Evolutionary conservation across 2,888 invertebrate genomes (phyloP).

Genomic region (Agonopterix subpropinquella): DNA sequence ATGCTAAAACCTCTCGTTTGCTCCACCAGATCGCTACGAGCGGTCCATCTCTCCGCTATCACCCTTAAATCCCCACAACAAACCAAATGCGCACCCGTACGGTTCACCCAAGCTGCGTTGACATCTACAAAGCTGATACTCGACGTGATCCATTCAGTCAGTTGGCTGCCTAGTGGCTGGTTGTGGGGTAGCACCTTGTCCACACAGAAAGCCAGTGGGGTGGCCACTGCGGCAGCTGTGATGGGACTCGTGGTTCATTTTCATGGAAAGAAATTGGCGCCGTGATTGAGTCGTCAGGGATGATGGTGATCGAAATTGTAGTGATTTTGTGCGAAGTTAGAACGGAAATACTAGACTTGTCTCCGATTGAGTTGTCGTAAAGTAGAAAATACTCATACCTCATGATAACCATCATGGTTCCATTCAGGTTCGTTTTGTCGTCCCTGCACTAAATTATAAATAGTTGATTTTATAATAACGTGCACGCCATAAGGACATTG

Average conservation of each 20-base stretch:
- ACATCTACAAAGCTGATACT: slow-evolving; percentile 60
- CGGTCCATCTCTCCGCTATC: slow-evolving; percentile 37
- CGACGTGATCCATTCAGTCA: slow-evolving; percentile 86
- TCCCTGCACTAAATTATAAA: too few species aligned
- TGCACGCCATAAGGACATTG: too few species aligned
- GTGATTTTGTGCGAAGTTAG: too few species aligned
- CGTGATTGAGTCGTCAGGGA: too few species aligned
- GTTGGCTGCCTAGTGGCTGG: slow-evolving; percentile 85
- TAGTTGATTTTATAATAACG: too few species aligned
- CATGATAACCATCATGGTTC: too few species aligned
- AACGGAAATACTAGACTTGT: too few species aligned
- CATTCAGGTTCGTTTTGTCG: too few species aligned
- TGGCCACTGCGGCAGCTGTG: slow-evolving; percentile 47
- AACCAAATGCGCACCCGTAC: slow-evolving; percentile 47
- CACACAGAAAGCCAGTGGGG: slow-evolving; percentile 34
- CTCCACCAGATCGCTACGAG: slow-evolving; percentile 46
- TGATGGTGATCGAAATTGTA: neutral
- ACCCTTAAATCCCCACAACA: slow-evolving; percentile 31
- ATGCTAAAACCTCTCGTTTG: neutral
- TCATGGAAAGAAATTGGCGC: slow-evolving; percentile 38
- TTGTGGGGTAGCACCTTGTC: slow-evolving; percentile 85
- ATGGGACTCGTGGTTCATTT: slow-evolving; percentile 52
- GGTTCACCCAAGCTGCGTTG: slow-evolving; percentile 50
- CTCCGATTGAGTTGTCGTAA: too few species aligned
- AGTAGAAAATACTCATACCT: too few species aligned